Base-by-base conservation (phyloP, 1,140 invertebrate genomes). In the Pachyrhynchus sulphureomaculatus region DNA sequence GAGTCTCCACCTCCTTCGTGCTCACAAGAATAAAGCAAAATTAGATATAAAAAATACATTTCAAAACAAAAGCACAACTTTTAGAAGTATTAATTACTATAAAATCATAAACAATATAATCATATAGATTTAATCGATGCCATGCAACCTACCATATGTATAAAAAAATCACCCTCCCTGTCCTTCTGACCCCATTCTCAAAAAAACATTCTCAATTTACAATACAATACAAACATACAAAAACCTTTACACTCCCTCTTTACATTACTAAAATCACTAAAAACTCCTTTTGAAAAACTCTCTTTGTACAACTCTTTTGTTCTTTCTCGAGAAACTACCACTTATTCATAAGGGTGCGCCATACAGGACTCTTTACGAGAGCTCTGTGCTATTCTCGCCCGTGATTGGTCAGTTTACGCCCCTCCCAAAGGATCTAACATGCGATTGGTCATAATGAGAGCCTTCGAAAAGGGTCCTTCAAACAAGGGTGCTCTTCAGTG, bases 401-500 rank as follows among this genome's bases (percentile, higher is more conserved):
- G 13, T 20, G 20, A 74, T 74, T 74, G 69, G 72, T 53, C 44
- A 20, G 8, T 23, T 8, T 9, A 48, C 24, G 51, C 64, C 58
- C 71, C 71, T 56, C 72, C 72, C 67, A 59, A 15, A 13, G 10
- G 9, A 8, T 42, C 29, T 18, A n/a, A 10, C 4, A 45, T 17
- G 29, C 49, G 9, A 73, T 75, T 73, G 73, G 72, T 56, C 24
- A 64, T n/a, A 37, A 51, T 53, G 63, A 71, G 67, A 69, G 66
- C 57, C 54, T 51, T 68, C 57, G 65, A 68, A 71, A 72, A 70
- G 67, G 64, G 65, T 67, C 66, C 66, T 71, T 68, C 60, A 73
- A 62, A 71, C 66, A 68, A 72, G 72, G 69, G 67, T 63, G 62
- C 72, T 71, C 72, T 75, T 73, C 73, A 75, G 72, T 73, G 70